phyloP scores from a whole-genome alignment of 1,140 invertebrate genomes.

The Aphidius gifuensis region DNA sequence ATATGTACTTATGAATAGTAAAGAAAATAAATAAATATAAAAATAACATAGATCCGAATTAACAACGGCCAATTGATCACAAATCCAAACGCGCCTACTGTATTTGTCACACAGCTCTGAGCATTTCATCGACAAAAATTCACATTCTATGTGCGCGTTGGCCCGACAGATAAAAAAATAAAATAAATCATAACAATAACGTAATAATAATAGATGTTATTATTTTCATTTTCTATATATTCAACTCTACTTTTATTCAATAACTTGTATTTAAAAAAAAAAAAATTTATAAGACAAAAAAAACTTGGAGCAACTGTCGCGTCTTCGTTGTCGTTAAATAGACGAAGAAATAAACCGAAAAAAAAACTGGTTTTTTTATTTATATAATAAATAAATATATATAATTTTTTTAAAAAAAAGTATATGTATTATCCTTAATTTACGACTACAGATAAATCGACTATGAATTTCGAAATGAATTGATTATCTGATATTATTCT shows the following conservation, averaged over 20 bases:
- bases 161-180: not conserved
- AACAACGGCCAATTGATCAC: conserved; percentile 54
- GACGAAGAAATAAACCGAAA: conserved; percentile 21
- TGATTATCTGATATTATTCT: too few species aligned
- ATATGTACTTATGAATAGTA: not conserved
- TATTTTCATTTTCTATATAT: not conserved
- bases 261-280: not conserved
- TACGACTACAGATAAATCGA: conserved; percentile 20
- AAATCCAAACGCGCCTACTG: conserved; percentile 50
- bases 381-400: too few species aligned
- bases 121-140: not conserved
- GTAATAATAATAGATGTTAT: too few species aligned
- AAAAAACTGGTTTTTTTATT: conserved; percentile 48
- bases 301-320: not conserved
- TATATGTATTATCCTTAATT: conserved; percentile 37
- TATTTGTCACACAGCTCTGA: conserved; percentile 38
- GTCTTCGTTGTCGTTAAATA: conserved; percentile 24
- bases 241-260: not conserved
- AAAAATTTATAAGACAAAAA: conserved; percentile 7
- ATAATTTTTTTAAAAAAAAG: too few species aligned
- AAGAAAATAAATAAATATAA: conserved; percentile 19
- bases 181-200: not conserved
- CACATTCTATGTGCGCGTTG: not conserved
- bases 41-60: conserved; percentile 46
- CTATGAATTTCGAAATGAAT: too few species aligned